Conservation (phyloP, 2,113 vertebrate genomes). For the Campylomormyrus numenius region DNA sequence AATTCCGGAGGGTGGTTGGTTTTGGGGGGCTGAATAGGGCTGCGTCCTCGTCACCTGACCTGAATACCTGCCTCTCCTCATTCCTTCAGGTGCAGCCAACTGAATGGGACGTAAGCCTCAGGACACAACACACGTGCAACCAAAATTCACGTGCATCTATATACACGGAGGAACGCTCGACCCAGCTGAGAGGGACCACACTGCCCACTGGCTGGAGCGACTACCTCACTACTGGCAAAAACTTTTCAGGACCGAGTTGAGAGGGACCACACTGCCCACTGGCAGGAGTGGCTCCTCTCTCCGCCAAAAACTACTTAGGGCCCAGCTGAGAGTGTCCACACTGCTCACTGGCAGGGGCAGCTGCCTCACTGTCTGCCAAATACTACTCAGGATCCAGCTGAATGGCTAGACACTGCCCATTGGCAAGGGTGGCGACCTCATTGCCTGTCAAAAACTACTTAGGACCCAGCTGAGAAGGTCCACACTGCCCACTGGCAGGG, state of each 20-base stretch:
- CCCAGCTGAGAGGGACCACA: not conserved
- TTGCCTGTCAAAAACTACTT: not conserved
- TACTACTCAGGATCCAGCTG: no score
- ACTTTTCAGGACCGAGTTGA: no score
- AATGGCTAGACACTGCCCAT: no score
- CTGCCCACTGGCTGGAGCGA: not conserved
- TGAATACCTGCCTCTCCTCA: conserved; percentile 84
- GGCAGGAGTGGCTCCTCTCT: no score
- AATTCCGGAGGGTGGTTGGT: conserved; percentile 55
- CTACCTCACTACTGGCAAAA: not conserved
- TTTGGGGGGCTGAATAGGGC: not conserved
- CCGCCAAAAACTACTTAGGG: no score
- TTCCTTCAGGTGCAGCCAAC: conserved; percentile 66
- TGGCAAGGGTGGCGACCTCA: not conserved
- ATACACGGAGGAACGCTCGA: not conserved
- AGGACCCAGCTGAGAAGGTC: not conserved
- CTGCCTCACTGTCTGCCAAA: no score
- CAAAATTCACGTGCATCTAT: not conserved
- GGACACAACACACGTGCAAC: conserved; percentile 36
- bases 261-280: no score
- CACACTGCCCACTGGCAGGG: not conserved
- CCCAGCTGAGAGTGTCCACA: no score
- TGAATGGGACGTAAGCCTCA: conserved; percentile 61
- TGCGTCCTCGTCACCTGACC: conserved; percentile 72
- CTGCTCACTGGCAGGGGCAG: no score